These are phyloP conservation scores for Excalfactoria chinensis DNA, from an alignment of 2,113 vertebrate genomes.

Conservation along the genomic window DNA sequence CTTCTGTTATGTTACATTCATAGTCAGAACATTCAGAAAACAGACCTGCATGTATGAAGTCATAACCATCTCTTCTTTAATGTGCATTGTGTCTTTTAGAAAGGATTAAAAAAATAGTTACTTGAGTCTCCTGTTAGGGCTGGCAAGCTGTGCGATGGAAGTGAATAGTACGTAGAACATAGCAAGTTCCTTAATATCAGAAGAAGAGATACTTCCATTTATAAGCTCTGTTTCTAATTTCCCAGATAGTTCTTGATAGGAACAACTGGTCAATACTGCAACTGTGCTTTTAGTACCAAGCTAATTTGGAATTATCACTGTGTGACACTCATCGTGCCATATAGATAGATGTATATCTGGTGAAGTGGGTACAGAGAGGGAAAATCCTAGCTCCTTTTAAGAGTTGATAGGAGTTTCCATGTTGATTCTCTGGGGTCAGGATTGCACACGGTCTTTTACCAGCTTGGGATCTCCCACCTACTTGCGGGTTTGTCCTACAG, in stretches of 20 bases:
- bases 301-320: accelerated
- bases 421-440: background rate
- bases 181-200: background rate
- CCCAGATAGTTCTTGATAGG: background rate
- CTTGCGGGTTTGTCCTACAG: background rate
- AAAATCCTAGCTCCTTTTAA: background rate
- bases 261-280: background rate
- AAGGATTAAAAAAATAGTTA: background rate
- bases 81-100: background rate
- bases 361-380: background rate
- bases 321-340: accelerated
- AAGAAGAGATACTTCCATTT: background rate
- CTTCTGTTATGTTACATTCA: background rate
- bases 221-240: background rate
- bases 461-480: background rate
- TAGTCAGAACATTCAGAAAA: slow-evolving; percentile 34
- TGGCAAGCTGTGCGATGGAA: background rate
- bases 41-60: background rate
- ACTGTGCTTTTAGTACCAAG: background rate
- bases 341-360: background rate
- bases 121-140: background rate
- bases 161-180: background rate
- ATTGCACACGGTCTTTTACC: background rate
- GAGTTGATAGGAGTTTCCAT: background rate
- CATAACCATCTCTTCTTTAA: background rate